Evolutionary conservation across 2,113 vertebrate species (phyloP).

Genomic region (Chroicocephalus ridibundus): DNA sequence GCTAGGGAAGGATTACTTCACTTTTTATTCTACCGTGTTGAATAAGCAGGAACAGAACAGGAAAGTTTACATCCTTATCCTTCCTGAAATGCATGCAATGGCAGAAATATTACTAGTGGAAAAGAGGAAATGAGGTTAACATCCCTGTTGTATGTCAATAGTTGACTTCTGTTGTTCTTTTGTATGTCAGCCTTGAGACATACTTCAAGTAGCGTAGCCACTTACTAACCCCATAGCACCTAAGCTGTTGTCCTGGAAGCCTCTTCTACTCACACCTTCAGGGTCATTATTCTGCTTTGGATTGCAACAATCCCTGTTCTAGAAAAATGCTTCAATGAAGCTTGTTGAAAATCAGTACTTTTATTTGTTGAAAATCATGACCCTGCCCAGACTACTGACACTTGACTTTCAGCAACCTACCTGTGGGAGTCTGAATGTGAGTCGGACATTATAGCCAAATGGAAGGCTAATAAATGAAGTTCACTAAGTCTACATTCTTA

Average conservation of each 20-base stretch:
- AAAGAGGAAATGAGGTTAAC: not conserved
- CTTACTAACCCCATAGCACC: not conserved
- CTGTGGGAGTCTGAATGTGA: not conserved
- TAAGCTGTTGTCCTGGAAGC: not conserved
- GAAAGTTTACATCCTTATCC: not conserved
- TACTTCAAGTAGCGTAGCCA: not conserved
- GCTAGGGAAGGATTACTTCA: not conserved
- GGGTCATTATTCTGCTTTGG: not conserved
- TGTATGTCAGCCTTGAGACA: rapidly evolving
- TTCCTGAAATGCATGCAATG: not conserved
- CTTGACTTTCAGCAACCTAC: not conserved
- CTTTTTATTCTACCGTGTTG: not conserved
- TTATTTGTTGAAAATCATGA: not conserved
- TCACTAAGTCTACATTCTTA: not conserved
- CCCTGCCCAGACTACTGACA: rapidly evolving
- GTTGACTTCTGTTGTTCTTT: not conserved
- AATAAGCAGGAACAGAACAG: not conserved
- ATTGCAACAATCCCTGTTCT: not conserved
- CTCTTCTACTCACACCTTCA: not conserved
- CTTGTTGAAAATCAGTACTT: not conserved
- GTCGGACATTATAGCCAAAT: not conserved
- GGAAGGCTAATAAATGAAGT: not conserved
- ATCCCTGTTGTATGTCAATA: not conserved
- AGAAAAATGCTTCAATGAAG: not conserved
- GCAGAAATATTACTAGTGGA: not conserved